A percentile compares a stretch with the other conserved stretches of the same genome.
Conservation (phyloP, 2,113 vertebrate genomes). For the Gnathonemus longibarbis region DNA sequence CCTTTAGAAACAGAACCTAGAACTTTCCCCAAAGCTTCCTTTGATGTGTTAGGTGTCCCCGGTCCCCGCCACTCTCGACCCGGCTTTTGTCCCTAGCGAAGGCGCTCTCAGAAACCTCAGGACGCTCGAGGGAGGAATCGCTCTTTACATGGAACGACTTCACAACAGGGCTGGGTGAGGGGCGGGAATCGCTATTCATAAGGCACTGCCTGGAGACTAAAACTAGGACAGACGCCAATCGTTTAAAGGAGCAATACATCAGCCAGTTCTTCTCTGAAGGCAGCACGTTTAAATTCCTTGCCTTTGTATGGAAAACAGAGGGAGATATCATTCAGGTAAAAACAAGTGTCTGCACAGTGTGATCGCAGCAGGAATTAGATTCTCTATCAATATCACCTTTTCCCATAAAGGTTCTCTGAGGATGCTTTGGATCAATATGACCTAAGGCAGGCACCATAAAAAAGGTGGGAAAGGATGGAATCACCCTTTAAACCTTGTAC, state of each 20-base stretch:
- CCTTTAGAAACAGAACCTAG: background rate
- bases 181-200: background rate
- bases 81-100: background rate
- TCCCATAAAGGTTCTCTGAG: background rate
- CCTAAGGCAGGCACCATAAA: background rate
- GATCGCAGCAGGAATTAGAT: background rate
- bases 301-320: background rate
- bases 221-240: background rate
- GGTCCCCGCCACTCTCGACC: background rate
- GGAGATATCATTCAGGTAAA: background rate
- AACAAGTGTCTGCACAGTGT: background rate
- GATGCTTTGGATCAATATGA: background rate
- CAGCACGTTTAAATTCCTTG: background rate
- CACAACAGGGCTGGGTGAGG: background rate
- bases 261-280: background rate
- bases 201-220: background rate
- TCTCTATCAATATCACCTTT: background rate
- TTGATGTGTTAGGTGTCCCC: background rate
- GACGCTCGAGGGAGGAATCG: background rate
- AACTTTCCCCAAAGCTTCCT: background rate
- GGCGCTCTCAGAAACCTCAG: background rate
- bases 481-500: background rate
- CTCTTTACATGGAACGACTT: background rate
- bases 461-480: background rate
- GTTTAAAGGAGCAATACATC: background rate